Conservation (phyloP, 2,888 invertebrate species). For the Nebria brevicollis region DNA sequence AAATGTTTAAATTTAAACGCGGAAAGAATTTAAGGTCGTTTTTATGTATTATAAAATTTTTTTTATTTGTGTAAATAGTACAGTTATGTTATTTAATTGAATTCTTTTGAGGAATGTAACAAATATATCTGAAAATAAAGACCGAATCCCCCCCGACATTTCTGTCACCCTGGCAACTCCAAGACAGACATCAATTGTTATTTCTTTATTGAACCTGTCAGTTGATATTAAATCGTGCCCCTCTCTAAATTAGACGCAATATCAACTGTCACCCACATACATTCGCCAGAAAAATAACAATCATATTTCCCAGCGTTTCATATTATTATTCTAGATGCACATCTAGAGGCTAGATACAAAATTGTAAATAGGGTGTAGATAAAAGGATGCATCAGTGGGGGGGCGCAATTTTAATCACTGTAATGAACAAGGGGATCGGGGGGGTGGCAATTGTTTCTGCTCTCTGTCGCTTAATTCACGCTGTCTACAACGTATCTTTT, state of each 20-base stretch:
- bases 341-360: neutral
- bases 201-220: neutral
- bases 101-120: neutral
- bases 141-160: neutral
- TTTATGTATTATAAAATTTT: too few relatives aligned
- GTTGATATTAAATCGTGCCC: neutral
- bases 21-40: too few relatives aligned
- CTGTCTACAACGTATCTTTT: neutral
- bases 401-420: neutral
- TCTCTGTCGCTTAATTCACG: neutral
- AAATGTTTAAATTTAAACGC: too few relatives aligned
- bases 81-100: too few relatives aligned
- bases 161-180: neutral
- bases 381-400: neutral
- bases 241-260: neutral
- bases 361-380: neutral
- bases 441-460: neutral
- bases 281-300: neutral
- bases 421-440: neutral
- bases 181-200: neutral
- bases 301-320: neutral
- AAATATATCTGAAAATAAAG: neutral
- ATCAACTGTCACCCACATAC: neutral
- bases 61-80: too few relatives aligned
- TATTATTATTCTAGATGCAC: neutral